Evolutionary conservation across 2,113 vertebrate species (phyloP), one percentile per base, ranked within the genome.

Genomic region (Bettongia penicillata): DNA sequence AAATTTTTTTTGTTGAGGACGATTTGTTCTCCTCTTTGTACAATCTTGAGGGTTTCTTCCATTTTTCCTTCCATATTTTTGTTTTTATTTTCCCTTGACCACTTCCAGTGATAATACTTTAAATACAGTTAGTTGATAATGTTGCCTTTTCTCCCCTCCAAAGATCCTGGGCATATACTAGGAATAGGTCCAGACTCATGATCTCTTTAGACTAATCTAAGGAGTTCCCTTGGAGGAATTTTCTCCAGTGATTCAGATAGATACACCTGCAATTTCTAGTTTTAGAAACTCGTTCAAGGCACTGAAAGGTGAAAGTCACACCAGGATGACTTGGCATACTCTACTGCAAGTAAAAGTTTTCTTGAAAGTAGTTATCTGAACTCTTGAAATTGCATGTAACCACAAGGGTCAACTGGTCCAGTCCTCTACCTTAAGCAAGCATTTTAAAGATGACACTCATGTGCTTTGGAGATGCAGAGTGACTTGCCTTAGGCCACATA

Each of bases 81-180:
- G 16, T 77, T 77, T 68, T 77, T n/a, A 5, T n/a, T 77, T 77
- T 77, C 61, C 37, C 61, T n/a, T n/a, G 61, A n/a, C 37, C 14
- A n/a, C 2, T 51, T 92, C 53, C 28, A 68, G 31, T 95, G 53
- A 57, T 50, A 93, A 22, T 84, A 37, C 84, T 94, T 93, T 92
- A 47, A 91, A 90, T 77, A 77, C 31, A 95, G 94, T 97, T 94
- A 52, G 25, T 94, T 92, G 51, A 90, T 94, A 95, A 28, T 90
- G 51, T 89, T 94, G 3, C 57, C 19, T 37, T 51, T 51, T 19
- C 37, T n/a, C 37, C 31, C 31, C 3, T 77, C n/a, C 61, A 77
- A 77, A 77, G 31, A n/a, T 12, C 37, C 16, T n/a, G 37, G 61
- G 14, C 37, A 77, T 77, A 19, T n/a, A 19, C 5, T 77, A 77